Evolutionary conservation across 2,888 invertebrate species (phyloP), one percentile per base, ranked within the genome.

Genomic region (Leptinotarsa tumamoca): DNA sequence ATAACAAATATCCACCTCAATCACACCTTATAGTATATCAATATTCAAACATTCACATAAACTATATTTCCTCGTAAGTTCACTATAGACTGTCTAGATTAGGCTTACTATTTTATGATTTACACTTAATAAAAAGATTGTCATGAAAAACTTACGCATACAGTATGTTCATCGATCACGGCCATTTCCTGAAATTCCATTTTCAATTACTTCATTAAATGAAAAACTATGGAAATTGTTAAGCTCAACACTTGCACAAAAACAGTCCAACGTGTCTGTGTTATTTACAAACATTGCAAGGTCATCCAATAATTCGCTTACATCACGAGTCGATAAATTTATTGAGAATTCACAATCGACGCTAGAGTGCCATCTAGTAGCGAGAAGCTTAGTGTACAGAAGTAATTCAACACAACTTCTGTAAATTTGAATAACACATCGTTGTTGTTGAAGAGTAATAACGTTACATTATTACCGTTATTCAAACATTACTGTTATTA

Each of bases 241-340:
- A 81, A 76, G n/a, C 73, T 52, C 70, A 75, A 67, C 78, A 81
- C 77, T 79, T 71, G 70, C 81, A 81, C 78, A 82, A 83, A 84
- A 83, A 84, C 89, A 88, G 82, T 83, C 82, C 90, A 91, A 91
- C 91, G 89, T 92, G 91, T 90, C 85, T 82, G 90, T 91, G 90
- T 76, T 93, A 93, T 93, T 93, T 93, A 93, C 93, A 93, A 93
- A 93, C 92, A 93, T 89, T 89, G 91, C 93, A 93, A 93, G 93
- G 93, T 92, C 93, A 92, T 90, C 89, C 90, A 80, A 79, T 80
- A 87, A 81, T 82, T 85, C 81, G 82, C 89, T 88, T 86, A 87
- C 81, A 89, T 88, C 87, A 87, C 76, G 33, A 72, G 70, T 79
- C 80, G 78, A 79, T 81, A 74, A 70, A 67, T 75, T 77, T 63